phyloP scores from a whole-genome alignment of 37 sponge, comb jelly and placozoan species.

The Bolinopsis microptera region DNA sequence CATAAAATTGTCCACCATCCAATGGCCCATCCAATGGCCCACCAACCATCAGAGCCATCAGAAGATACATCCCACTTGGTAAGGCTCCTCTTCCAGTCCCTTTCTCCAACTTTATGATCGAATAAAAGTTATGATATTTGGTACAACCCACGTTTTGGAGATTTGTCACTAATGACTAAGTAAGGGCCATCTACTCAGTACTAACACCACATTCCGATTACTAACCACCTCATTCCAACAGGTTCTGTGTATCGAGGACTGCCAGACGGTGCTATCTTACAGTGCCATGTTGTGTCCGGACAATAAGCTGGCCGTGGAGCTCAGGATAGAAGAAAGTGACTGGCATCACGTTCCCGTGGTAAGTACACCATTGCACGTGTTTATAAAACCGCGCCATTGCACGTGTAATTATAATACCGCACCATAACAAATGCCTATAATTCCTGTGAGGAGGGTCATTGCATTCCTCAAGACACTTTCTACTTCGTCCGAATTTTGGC shows the following conservation, averaged over 20 bases:
- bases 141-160: not conserved
- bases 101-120: no score
- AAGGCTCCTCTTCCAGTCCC: not conserved
- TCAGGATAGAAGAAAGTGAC: conserved; percentile 52
- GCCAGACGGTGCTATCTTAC: conserved; percentile 34
- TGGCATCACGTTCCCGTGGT: conserved; percentile 51
- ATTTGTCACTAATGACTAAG: not conserved
- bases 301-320: conserved; percentile 48
- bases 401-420: no score
- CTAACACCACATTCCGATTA: no score
- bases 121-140: no score
- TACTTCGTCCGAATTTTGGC: no score
- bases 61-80: conserved; percentile 5
- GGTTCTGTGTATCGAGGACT: conserved; percentile 59
- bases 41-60: not conserved
- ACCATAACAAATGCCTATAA: no score
- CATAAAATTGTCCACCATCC: no score
- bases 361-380: no score
- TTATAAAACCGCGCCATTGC: no score
- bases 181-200: not conserved
- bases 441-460: no score
- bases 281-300: conserved; percentile 12
- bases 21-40: not conserved
- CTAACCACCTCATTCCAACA: no score
- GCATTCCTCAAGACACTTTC: no score